Conservation (phyloP, 2,888 invertebrate species). For the Yponomeuta evonymella region DNA sequence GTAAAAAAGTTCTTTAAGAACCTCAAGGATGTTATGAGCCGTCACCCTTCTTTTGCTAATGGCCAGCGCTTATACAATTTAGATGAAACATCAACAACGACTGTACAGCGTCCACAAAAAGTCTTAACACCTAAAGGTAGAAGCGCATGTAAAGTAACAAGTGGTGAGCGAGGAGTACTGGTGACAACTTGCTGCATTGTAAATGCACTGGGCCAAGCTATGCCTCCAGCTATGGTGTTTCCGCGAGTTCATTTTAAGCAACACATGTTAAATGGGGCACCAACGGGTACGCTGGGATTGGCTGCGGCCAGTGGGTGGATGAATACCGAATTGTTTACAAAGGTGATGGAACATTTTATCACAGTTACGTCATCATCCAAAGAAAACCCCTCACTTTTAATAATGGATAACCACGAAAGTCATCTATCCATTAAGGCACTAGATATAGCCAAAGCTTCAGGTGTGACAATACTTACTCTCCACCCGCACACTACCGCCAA, state of each 20-base stretch:
- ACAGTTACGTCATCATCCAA: constrained; percentile 25
- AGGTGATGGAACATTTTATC: constrained; percentile 37
- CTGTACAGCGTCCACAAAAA: constrained; percentile 24
- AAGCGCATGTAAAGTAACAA: constrained; percentile 29
- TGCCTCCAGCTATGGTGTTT: constrained; percentile 35
- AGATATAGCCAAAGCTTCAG: constrained; percentile 35
- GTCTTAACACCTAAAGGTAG: constrained; percentile 20
- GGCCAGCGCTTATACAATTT: constrained; percentile 19
- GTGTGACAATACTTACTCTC: constrained; percentile 43
- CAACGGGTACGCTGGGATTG: constrained; percentile 35
- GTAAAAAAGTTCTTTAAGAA: constrained; percentile 5
- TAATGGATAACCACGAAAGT: constrained; percentile 39
- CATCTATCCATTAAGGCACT: constrained; percentile 30
- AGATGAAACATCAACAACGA: constrained; percentile 25
- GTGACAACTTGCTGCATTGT: constrained; percentile 28
- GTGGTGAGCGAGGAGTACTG: constrained; percentile 32
- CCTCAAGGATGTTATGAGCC: constrained; percentile 9
- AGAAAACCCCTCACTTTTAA: constrained; percentile 29
- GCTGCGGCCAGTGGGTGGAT: constrained; percentile 37
- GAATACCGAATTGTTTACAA: constrained; percentile 32
- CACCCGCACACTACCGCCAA: constrained; percentile 49
- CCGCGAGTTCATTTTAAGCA: constrained; percentile 32
- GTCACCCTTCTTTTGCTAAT: constrained; percentile 1
- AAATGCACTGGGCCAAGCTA: constrained; percentile 23
- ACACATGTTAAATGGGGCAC: constrained; percentile 34